Evolutionary conservation across 2,888 invertebrate species (phyloP).

Genomic region (Gandaritis pyraliata): DNA sequence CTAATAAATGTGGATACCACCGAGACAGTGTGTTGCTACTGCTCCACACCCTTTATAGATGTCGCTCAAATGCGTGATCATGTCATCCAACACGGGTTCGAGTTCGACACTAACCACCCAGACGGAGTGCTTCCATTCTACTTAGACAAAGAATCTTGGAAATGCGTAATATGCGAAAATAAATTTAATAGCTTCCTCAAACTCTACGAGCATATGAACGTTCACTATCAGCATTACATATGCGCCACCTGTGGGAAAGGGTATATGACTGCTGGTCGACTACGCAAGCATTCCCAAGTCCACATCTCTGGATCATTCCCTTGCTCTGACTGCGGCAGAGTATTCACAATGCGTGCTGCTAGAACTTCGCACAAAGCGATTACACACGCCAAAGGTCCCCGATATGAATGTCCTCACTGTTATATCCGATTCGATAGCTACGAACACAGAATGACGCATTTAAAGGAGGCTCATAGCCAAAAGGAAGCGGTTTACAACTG

Average conservation of each 20-base stretch:
- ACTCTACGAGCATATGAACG: conserved; percentile 77
- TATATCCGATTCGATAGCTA: conserved; percentile 69
- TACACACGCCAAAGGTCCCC: conserved; percentile 66
- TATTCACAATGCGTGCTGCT: conserved; percentile 68
- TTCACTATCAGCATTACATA: conserved; percentile 76
- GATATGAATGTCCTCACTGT: conserved; percentile 76
- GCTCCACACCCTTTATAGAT: conserved; percentile 55
- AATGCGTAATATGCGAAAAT: conserved; percentile 66
- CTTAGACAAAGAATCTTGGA: conserved; percentile 71
- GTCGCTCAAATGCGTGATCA: conserved; percentile 65
- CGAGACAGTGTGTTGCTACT: conserved; percentile 62
- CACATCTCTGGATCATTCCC: conserved; percentile 73
- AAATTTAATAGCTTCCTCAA: conserved; percentile 74
- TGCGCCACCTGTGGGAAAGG: conserved; percentile 77
- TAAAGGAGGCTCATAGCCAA: conserved; percentile 69
- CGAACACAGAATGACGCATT: conserved; percentile 71
- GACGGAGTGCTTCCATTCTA: conserved; percentile 73
- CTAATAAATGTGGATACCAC: conserved; percentile 73
- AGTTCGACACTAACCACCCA: conserved; percentile 62
- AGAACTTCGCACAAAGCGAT: conserved; percentile 72
- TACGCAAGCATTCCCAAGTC: conserved; percentile 75
- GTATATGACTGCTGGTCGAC: conserved; percentile 71
- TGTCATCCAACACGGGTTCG: conserved; percentile 62
- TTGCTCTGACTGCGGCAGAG: conserved; percentile 67
- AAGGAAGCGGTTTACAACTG: conserved; percentile 69